phyloP scores from a whole-genome alignment of 2,797 vertebrate species.

The Cryptoprocta ferox region DNA sequence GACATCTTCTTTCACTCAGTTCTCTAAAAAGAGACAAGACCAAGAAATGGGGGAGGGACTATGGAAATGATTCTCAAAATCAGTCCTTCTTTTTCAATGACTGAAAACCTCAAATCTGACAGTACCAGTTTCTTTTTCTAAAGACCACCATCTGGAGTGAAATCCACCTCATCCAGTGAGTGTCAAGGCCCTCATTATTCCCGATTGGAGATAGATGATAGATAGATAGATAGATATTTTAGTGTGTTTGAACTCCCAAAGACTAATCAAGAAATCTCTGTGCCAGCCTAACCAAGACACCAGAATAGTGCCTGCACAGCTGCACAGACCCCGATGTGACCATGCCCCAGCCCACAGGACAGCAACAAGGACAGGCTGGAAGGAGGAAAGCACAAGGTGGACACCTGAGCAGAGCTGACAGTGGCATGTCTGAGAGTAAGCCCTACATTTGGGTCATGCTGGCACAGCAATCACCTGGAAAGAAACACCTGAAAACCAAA shows the following conservation, averaged over 20 bases:
- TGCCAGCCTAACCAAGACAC: not conserved
- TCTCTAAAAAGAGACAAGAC: not conserved
- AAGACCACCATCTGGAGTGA: not conserved
- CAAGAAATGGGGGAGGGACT: not conserved
- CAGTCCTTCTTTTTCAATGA: not conserved
- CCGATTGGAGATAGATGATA: not conserved
- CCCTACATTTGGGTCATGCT: rapidly evolving
- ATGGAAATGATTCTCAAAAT: not conserved
- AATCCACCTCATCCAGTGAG: not conserved
- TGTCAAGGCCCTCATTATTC: not conserved
- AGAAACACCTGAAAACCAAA: not conserved
- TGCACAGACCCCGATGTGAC: not conserved
- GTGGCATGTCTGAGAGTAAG: not conserved
- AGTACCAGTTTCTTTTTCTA: not conserved
- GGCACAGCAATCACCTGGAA: not conserved
- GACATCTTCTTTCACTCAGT: not conserved
- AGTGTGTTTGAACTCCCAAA: not conserved
- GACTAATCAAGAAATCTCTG: not conserved
- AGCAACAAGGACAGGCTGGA: not conserved
- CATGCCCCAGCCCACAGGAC: not conserved
- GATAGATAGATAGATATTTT: not conserved
- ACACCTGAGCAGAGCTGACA: not conserved
- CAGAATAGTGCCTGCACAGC: not conserved
- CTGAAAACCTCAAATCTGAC: not conserved
- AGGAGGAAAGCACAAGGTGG: not conserved